Evolutionary conservation across 53 echinoderm and acorn worm genomes (phyloP).

Genomic region (Henricia sp.): DNA sequence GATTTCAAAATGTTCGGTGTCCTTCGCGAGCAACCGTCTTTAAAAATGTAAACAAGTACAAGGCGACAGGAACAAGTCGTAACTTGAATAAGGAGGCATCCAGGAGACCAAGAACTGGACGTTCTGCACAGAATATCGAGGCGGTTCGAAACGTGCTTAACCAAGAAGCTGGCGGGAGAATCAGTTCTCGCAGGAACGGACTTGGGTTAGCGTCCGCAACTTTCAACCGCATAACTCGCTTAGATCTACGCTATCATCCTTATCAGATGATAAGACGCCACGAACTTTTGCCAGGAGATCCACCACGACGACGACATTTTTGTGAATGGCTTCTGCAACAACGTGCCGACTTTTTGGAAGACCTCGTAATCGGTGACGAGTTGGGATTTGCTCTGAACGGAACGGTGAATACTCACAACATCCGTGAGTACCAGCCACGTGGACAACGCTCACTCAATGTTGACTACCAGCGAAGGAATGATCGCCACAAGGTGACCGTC

Average conservation of each 20-base stretch:
- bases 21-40: conserved; percentile 6
- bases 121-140: conserved; percentile 30
- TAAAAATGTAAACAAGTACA: conserved; percentile 12
- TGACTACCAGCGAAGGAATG: conserved; percentile 11
- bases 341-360: conserved; percentile 6
- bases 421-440: conserved; percentile 6
- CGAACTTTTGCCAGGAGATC: conserved; percentile 43
- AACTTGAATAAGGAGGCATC: conserved; percentile 21
- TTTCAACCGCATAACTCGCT: conserved; percentile 40
- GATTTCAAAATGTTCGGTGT: conserved; percentile 25
- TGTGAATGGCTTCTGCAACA: conserved; percentile 47
- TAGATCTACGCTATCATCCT: conserved; percentile 28
- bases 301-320: conserved; percentile 23
- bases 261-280: conserved; percentile 58
- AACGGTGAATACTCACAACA: conserved; percentile 28
- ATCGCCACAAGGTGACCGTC: conserved; percentile 24
- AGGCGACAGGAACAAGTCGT: conserved; percentile 25
- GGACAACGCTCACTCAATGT: conserved; percentile 20
- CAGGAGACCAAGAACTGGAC: conserved; percentile 29
- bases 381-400: conserved; percentile 23
- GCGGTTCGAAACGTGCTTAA: conserved; percentile 31
- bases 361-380: conserved; percentile 27
- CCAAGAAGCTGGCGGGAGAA: neutral
- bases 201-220: conserved; percentile 25
- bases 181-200: conserved; percentile 37